Evolutionary conservation across 2,888 invertebrate genomes (phyloP).

Genomic region (Eledone cirrhosa): DNA sequence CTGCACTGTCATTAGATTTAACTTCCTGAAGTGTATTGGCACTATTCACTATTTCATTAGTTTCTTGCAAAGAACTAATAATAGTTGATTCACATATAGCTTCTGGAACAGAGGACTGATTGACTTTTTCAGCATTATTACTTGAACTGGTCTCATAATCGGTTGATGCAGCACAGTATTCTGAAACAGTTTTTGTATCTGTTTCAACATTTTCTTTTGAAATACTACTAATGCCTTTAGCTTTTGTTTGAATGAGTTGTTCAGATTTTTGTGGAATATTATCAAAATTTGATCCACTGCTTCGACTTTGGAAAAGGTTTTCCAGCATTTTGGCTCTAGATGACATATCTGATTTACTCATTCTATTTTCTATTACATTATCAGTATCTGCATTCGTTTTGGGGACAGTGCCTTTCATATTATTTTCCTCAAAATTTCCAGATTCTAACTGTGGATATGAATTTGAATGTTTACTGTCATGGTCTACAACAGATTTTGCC

Average conservation of each 20-base stretch:
- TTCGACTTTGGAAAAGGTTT: not conserved
- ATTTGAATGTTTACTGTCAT: not conserved
- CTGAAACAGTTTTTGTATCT: not conserved
- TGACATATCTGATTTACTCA: not conserved
- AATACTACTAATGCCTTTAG: not conserved
- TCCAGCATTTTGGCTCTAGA: not conserved
- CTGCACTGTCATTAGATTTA: no score
- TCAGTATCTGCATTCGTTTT: not conserved
- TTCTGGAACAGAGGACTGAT: no score
- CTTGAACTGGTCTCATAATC: no score
- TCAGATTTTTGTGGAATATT: not conserved
- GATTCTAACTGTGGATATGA: not conserved
- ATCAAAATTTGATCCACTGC: not conserved
- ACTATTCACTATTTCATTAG: no score
- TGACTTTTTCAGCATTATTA: no score
- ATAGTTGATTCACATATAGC: no score
- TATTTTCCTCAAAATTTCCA: not conserved
- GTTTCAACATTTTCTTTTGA: not conserved
- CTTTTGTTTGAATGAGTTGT: not conserved
- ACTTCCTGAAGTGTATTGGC: no score
- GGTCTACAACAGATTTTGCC: no score
- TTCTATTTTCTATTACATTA: not conserved
- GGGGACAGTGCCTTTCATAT: not conserved
- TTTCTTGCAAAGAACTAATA: no score
- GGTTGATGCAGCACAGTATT: not conserved